Conservation (phyloP, 2,888 invertebrate species). For the Rhaphigaster nebulosa region DNA sequence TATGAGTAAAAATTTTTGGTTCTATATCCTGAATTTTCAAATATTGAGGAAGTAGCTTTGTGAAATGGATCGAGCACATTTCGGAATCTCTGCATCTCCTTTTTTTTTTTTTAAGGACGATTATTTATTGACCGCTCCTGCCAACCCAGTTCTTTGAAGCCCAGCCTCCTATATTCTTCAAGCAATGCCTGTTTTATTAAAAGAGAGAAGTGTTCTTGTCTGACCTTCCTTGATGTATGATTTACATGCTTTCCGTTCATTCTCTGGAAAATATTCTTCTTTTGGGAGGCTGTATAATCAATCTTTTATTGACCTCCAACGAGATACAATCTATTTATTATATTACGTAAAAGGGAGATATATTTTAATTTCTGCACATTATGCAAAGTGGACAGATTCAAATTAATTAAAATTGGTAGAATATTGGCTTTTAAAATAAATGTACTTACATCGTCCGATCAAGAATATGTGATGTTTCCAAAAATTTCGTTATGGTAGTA, state of each 20-base stretch:
- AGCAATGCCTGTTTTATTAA: neutral
- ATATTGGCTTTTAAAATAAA: too few relatives aligned
- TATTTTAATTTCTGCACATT: too few relatives aligned
- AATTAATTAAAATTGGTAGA: too few relatives aligned
- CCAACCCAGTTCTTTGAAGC: neutral
- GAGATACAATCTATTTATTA: neutral
- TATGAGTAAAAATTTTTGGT: too few relatives aligned
- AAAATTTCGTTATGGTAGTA: too few relatives aligned
- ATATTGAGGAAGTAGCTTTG: neutral
- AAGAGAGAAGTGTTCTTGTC: neutral
- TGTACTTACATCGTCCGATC: too few relatives aligned
- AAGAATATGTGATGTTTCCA: too few relatives aligned
- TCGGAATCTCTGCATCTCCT: neutral
- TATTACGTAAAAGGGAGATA: neutral
- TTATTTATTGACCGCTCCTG: neutral
- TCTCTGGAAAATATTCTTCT: neutral
- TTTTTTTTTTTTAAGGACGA: neutral
- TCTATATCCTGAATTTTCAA: neutral
- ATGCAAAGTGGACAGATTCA: too few relatives aligned
- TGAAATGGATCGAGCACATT: neutral
- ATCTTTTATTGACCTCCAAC: neutral
- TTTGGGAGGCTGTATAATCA: neutral
- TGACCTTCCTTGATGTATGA: neutral
- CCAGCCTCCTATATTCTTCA: neutral
- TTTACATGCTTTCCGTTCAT: neutral